A percentile compares a stretch with the other conserved stretches of the same genome.
These are phyloP conservation scores for Ammospiza nelsoni DNA, from an alignment of 2,113 vertebrate species.

Conservation along the genomic window DNA sequence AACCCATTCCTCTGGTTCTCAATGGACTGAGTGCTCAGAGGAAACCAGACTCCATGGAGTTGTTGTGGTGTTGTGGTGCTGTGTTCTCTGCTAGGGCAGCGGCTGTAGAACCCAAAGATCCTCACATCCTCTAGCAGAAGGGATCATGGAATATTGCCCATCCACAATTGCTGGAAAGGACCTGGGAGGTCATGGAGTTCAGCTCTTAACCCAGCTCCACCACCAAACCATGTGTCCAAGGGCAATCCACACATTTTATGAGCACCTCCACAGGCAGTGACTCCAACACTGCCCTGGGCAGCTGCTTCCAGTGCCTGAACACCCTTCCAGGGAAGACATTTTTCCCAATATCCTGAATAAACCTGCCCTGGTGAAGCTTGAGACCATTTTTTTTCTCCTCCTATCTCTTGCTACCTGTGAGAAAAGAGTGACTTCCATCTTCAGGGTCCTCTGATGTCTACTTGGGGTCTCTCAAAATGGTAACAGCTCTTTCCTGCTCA, in stretches of 20 bases:
- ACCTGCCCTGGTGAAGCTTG: neutral
- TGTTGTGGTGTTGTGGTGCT: neutral
- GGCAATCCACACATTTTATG: neutral
- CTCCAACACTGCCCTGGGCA: no score
- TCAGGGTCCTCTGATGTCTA: neutral
- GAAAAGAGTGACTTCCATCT: neutral
- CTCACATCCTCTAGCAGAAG: neutral
- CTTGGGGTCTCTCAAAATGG: neutral
- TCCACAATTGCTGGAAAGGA: neutral
- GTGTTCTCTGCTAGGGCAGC: rapidly evolving
- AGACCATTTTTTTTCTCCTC: neutral
- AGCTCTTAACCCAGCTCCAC: no score
- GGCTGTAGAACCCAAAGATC: neutral
- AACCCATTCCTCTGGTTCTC: rapidly evolving
- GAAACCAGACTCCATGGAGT: neutral
- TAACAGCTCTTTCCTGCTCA: rapidly evolving
- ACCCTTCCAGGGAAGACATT: neutral
- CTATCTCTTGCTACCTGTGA: neutral
- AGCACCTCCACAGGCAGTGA: neutral
- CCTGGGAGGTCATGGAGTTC: neutral
- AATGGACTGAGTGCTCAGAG: rapidly evolving
- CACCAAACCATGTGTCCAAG: no score
- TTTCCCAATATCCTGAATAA: neutral
- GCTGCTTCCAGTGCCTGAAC: neutral
- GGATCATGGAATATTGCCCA: neutral